Base-by-base conservation (phyloP, 1,140 invertebrate species). In the Drosophila triauraria region DNA sequence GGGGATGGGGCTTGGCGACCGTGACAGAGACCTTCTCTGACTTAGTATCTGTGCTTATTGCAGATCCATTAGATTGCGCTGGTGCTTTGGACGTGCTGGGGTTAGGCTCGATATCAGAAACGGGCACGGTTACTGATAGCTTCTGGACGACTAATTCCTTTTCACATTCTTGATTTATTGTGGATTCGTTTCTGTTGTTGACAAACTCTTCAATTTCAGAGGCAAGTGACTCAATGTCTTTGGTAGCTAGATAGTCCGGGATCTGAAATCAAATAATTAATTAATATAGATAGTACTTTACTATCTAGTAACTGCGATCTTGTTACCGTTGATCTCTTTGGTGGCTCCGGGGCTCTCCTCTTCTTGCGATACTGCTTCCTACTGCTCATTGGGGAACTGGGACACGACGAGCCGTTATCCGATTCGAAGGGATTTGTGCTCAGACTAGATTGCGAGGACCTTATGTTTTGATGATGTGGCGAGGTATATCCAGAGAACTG, bases 361-460 rank as follows among this genome's bases (percentile, higher is more conserved):
- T 87, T 87, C 48, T 87, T 87, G 0, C 84, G 60, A 61, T 88
- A 78, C 8, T 88, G 74, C 3, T 69, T 77, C 58, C 56, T 88
- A 35, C 47, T 7, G 68, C 57, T 64, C 32, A 54, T 63, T 20
- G 71, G 65, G 15, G 46, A 70, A 35, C 56, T 63, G 27, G 48
- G 61, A 25, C 75, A 69, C 4, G 46, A 67, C 9, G 53, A 43
- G 87, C 93, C 20, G 57, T 53, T 5, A 40, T 90, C 93, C 23
- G 94, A 93, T 47, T 94, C 94, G 67, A 95, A 95, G 13, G 94
- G 94, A 82, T 94, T 94, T 32, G 93, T 93, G 82, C 94, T 95
- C 13, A 94, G 90, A 82, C 94, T 95, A 43, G 93, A 75, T 48
- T 93, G 88, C 12, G 94, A 95, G 23, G 94, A 94, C 48, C 40